These are phyloP conservation scores for Kryptolebias marmoratus DNA, from an alignment of 2,113 vertebrate species.

Conservation along the genomic window DNA sequence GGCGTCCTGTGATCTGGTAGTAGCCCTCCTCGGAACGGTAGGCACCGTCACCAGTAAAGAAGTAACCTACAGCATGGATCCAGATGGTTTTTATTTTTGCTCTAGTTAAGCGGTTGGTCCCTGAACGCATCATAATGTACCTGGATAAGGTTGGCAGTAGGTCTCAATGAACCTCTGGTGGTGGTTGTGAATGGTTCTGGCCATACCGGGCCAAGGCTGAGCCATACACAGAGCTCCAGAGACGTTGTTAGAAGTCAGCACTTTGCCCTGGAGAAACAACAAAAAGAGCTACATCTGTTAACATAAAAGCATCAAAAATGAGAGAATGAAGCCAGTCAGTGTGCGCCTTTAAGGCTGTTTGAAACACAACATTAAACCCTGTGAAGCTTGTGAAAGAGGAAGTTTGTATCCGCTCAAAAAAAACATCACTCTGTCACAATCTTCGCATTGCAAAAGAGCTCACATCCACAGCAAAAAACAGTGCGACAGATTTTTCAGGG, in stretches of 20 bases:
- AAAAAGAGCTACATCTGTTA: not conserved
- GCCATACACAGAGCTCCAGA: constrained; percentile 86
- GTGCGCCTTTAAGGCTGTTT: not conserved
- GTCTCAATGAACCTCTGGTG: constrained; percentile 83
- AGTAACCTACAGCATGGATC: constrained; percentile 63
- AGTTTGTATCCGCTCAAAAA: constrained; percentile 31
- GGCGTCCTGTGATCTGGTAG: constrained; percentile 84
- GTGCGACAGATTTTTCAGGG: constrained; percentile 36
- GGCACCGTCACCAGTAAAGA: constrained; percentile 82
- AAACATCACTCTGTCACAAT: constrained; percentile 59
- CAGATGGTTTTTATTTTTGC: not conserved
- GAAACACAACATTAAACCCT: not conserved
- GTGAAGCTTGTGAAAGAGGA: not conserved
- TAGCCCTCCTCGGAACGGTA: constrained; percentile 79
- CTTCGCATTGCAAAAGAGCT: constrained; percentile 44
- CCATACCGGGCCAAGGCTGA: constrained; percentile 85
- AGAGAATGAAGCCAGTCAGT: not conserved
- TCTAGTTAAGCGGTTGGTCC: not conserved
- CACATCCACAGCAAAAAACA: constrained; percentile 20
- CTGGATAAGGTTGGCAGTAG: constrained; percentile 81
- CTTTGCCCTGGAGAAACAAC: constrained; percentile 70
- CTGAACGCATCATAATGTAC: constrained; percentile 52
- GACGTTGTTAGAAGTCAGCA: constrained; percentile 68
- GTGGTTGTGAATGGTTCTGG: constrained; percentile 83
- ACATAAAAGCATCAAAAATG: not conserved